A percentile compares a stretch with the other conserved stretches of the same genome.
These are phyloP conservation scores for Galago senegalensis DNA, from an alignment of 2,797 vertebrate genomes.

Conservation along the genomic window DNA sequence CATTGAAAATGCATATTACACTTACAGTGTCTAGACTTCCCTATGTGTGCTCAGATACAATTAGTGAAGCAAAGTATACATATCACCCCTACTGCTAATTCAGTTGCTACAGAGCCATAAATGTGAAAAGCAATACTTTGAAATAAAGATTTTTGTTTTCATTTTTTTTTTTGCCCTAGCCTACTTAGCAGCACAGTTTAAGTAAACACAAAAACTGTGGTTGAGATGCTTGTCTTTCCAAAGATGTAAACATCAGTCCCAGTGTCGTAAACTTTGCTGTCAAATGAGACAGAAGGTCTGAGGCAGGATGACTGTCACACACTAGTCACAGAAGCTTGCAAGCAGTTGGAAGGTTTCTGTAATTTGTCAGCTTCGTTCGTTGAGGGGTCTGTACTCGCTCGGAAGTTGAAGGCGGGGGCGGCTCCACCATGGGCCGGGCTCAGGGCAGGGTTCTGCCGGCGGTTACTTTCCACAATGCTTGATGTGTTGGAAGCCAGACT, in stretches of 20 bases:
- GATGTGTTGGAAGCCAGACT: constrained; percentile 99
- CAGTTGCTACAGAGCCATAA: constrained; percentile 91
- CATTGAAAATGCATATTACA: constrained; percentile 90
- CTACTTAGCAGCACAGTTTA: constrained; percentile 92
- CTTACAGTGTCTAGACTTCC: constrained; percentile 93
- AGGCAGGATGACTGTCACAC: constrained; percentile 94
- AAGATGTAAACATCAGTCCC: constrained; percentile 93
- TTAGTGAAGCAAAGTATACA: constrained; percentile 91
- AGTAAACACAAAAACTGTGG: constrained; percentile 91
- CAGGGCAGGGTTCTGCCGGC: constrained; percentile 97
- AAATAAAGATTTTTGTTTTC: constrained; percentile 89
- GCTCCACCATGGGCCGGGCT: constrained; percentile 97
- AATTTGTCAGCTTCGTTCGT: constrained; percentile 97
- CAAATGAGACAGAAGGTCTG: constrained; percentile 87
- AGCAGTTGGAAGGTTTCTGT: constrained; percentile 98
- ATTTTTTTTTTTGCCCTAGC: constrained; percentile 84
- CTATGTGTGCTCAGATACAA: constrained; percentile 92
- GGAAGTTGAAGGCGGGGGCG: constrained; percentile 97
- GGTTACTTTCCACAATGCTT: constrained; percentile 99
- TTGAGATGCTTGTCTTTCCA: constrained; percentile 90
- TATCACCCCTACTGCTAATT: constrained; percentile 91
- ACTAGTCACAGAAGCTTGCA: constrained; percentile 99
- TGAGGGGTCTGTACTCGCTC: constrained; percentile 94
- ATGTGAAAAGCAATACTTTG: constrained; percentile 91
- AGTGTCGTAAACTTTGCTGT: constrained; percentile 91